These are phyloP conservation scores for Drosophila repleta DNA, from an alignment of 1,140 invertebrate species.

Conservation along the genomic window DNA sequence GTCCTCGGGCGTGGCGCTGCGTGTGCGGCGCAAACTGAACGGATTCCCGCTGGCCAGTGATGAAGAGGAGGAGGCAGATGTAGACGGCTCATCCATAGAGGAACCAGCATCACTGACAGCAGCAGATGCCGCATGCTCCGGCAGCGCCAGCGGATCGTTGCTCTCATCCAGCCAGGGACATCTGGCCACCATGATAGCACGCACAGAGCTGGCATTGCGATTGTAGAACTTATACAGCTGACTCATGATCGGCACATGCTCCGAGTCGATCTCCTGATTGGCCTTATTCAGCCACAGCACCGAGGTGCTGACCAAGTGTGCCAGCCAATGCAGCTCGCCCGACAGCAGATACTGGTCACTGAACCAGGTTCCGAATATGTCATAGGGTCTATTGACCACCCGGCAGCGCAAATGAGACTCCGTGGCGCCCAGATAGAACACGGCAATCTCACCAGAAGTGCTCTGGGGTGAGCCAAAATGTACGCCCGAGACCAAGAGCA, in stretches of 20 bases:
- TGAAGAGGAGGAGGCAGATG: slow-evolving; percentile 4
- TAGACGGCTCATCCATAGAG: slow-evolving; percentile 20
- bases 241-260: slow-evolving; percentile 92
- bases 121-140: background rate
- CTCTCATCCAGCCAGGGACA: slow-evolving; percentile 81
- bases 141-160: slow-evolving; percentile 65
- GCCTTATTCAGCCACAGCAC: slow-evolving; percentile 94
- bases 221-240: slow-evolving; percentile 93
- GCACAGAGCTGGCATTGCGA: slow-evolving; percentile 90
- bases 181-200: slow-evolving; percentile 83
- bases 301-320: slow-evolving; percentile 91
- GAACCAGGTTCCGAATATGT: slow-evolving; percentile 96
- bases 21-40: slow-evolving; percentile 49
- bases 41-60: slow-evolving; percentile 57
- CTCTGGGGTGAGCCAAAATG: slow-evolving; percentile 92
- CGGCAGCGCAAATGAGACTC: slow-evolving; percentile 91
- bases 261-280: slow-evolving; percentile 91
- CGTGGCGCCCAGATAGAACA: slow-evolving; percentile 88
- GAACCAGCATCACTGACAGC: background rate
- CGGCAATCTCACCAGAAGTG: slow-evolving; percentile 94
- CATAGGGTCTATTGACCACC: slow-evolving; percentile 94
- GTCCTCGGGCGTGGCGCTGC: slow-evolving; percentile 61
- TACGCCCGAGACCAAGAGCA: slow-evolving; percentile 93
- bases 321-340: slow-evolving; percentile 92
- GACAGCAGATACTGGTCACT: slow-evolving; percentile 92